Base-by-base conservation (phyloP, 1,140 invertebrate species). In the Orussus abietinus region DNA sequence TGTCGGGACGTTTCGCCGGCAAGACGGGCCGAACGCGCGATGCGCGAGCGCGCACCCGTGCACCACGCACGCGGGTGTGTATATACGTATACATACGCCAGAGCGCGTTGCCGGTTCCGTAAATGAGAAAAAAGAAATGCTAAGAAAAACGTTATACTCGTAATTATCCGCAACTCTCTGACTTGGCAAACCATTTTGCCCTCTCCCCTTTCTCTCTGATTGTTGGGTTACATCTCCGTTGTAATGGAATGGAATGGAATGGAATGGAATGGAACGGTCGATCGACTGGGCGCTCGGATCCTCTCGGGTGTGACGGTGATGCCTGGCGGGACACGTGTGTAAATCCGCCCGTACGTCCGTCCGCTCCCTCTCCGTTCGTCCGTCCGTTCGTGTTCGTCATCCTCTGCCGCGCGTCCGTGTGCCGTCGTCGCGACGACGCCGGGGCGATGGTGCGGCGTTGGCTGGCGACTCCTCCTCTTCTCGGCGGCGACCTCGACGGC, bases 141-240 rank as follows among this genome's bases (percentile, higher is more conserved):
- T n/a, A n/a, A n/a, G n/a, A n/a, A n/a, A n/a, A n/a, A n/a, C 66
- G 65, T 64, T 67, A 69, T 73, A 69, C 66, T 64, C 64, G 68
- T 73, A 68, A 72, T 26, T 26, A 37, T 43, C 62, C 62, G 64
- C 68, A 70, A 71, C 80, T 83, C 79, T 83, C 78, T 84, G 81
- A 84, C 81, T 77, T 83, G 82, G 82, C 81, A 84, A 84, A 79
- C 80, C 79, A 80, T 83, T 81, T 78, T 79, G 76, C 76, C 77
- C 77, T 79, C 76, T 77, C 75, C 80, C 82, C 82, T 82, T 74
- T 75, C 68, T 83, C 80, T 84, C 77, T 84, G 82, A 84, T 85
- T 84, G 81, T 84, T 77, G 81, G 81, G 81, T 82, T 80, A 81
- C 78, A 73, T 76, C 70, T 73, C 66, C 70, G 69, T 70, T 68